These are phyloP conservation scores for Apodemus sylvaticus DNA, from an alignment of 2,113 vertebrate species.

Conservation along the genomic window DNA sequence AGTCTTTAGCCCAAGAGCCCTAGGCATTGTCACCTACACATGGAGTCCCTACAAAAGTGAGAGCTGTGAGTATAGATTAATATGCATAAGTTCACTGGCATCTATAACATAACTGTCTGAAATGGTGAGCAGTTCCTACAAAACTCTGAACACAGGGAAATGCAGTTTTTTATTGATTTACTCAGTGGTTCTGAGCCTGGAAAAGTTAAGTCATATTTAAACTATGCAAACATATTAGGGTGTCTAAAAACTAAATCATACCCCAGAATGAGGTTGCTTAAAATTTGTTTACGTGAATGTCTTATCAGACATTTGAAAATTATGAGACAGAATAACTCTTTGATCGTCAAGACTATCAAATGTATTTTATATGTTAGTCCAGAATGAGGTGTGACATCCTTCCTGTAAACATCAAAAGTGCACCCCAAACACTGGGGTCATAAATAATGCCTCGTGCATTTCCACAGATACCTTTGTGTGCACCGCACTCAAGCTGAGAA, in stretches of 20 bases:
- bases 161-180: not conserved
- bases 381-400: not conserved
- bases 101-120: not conserved
- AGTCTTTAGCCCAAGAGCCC: not conserved
- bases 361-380: not conserved
- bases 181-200: not conserved
- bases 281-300: not conserved
- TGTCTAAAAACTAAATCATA: not conserved
- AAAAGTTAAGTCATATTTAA: not conserved
- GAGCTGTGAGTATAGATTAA: not conserved
- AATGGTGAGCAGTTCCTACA: not conserved
- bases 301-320: not conserved
- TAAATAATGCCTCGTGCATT: not conserved
- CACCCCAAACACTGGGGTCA: not conserved
- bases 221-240: not conserved
- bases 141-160: slow-evolving; percentile 7
- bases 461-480: not conserved
- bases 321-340: not conserved
- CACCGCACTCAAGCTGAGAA: not conserved
- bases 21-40: not conserved
- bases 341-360: not conserved
- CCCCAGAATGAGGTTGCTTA: not conserved
- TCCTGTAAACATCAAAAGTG: too few relatives aligned
- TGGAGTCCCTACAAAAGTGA: not conserved
- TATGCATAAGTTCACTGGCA: not conserved